Evolutionary conservation across 2,888 invertebrate species (phyloP).

Genomic region (Aethes cnicana): DNA sequence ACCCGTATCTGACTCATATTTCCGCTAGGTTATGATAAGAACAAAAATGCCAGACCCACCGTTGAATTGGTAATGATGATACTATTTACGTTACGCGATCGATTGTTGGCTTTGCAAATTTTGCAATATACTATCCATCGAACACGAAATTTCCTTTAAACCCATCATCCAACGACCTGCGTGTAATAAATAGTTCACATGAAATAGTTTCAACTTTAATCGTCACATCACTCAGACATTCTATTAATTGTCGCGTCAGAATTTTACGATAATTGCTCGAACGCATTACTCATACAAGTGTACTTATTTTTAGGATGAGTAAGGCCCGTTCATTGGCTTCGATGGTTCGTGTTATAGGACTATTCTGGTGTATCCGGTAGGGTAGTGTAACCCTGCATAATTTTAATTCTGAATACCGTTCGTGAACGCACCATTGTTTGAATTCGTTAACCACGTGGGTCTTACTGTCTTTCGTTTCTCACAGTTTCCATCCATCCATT

Average conservation of each 20-base stretch:
- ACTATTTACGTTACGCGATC: background rate
- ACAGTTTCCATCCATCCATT: background rate
- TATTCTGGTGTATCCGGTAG: slow-evolving; percentile 28
- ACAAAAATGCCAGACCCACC: background rate
- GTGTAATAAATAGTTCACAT: too few species aligned
- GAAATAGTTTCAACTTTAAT: too few species aligned
- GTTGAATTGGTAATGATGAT: background rate
- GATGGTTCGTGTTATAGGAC: slow-evolving; percentile 22
- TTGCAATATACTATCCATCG: too few species aligned
- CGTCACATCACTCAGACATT: background rate
- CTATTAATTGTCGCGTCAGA: background rate
- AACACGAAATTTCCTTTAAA: too few species aligned
- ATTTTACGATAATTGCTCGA: slow-evolving; percentile 27
- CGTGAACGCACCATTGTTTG: slow-evolving; percentile 15
- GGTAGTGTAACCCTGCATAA: slow-evolving; percentile 11
- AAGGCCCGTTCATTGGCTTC: slow-evolving; percentile 26
- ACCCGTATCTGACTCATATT: slow-evolving; percentile 13
- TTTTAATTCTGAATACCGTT: slow-evolving; percentile 1
- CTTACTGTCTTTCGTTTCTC: slow-evolving; percentile 11
- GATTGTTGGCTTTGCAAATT: background rate
- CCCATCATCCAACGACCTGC: too few species aligned
- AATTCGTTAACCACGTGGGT: slow-evolving; percentile 6
- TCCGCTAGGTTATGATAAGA: slow-evolving; percentile 11
- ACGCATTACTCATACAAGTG: slow-evolving; percentile 26
- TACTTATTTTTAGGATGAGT: slow-evolving; percentile 27